Evolutionary conservation across 2,888 invertebrate genomes (phyloP).

Genomic region (Ametastegia equiseti): DNA sequence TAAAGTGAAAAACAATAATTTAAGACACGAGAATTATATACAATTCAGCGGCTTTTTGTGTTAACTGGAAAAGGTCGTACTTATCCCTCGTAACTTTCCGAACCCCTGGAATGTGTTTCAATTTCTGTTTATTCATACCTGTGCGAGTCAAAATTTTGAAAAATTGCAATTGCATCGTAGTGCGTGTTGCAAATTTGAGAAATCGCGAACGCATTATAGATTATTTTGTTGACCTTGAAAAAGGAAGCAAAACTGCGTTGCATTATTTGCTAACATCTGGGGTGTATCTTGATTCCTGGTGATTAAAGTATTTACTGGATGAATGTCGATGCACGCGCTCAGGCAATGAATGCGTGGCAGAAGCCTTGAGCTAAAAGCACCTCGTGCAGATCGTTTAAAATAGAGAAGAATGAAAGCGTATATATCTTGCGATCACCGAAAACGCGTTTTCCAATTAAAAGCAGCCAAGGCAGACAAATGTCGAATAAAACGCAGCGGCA

Average conservation of each 20-base stretch:
- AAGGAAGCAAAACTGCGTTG: not conserved
- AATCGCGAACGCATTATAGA: not conserved
- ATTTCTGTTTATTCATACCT: too few species aligned
- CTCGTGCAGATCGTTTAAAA: slow-evolving; percentile 20
- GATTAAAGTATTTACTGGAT: slow-evolving; percentile 19
- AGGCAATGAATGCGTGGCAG: not conserved
- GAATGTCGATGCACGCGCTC: not conserved
- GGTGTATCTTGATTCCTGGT: not conserved
- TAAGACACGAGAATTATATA: too few species aligned
- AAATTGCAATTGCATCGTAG: too few species aligned
- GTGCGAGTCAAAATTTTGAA: too few species aligned
- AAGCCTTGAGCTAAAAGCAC: slow-evolving; percentile 43
- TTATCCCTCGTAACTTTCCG: too few species aligned
- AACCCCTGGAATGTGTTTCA: too few species aligned
- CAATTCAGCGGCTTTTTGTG: too few species aligned
- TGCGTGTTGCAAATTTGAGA: not conserved
- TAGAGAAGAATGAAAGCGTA: too few species aligned
- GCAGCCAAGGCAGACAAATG: not conserved
- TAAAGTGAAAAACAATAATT: not conserved
- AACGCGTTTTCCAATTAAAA: not conserved
- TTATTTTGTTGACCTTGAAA: not conserved
- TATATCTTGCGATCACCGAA: not conserved
- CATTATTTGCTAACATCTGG: slow-evolving; percentile 7
- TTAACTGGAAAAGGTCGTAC: not conserved
- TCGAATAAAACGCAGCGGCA: not conserved